phyloP scores from a whole-genome alignment of 2,888 invertebrate species.

The Ditylenchus weischeri region DNA sequence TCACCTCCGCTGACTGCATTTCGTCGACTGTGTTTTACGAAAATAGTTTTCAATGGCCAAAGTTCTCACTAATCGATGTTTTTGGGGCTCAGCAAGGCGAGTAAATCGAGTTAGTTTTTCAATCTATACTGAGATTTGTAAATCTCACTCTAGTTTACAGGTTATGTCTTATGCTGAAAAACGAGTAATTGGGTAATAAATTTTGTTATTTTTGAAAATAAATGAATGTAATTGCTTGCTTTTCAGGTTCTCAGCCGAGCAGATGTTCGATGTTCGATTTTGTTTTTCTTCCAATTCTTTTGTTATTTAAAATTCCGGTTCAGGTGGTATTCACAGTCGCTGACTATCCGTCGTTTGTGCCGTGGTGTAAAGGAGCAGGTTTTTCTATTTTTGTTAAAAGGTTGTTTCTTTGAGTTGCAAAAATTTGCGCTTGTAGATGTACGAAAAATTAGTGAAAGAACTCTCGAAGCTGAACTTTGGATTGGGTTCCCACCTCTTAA shows the following conservation, averaged over 20 bases:
- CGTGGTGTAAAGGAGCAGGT: slow-evolving; percentile 42
- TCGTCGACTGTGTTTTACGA: too few species aligned
- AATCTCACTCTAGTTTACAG: background rate
- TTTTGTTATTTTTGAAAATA: background rate
- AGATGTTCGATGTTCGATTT: background rate
- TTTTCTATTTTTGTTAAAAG: too few species aligned
- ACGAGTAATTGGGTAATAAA: background rate
- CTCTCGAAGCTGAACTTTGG: slow-evolving; percentile 40
- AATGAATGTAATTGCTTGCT: background rate
- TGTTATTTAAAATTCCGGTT: slow-evolving; percentile 24
- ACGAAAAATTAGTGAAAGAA: slow-evolving; percentile 27
- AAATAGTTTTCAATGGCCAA: too few species aligned
- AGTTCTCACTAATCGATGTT: too few species aligned
- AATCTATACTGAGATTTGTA: too few species aligned
- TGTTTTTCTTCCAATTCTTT: background rate
- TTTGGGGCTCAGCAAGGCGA: background rate
- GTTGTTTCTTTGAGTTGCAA: background rate
- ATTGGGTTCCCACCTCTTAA: slow-evolving; percentile 51
- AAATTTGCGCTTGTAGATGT: slow-evolving; percentile 22
- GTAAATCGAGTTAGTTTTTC: background rate
- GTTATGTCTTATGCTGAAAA: slow-evolving; percentile 6
- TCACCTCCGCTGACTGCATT: too few species aligned
- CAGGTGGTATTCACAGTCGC: slow-evolving; percentile 48
- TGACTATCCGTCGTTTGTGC: slow-evolving; percentile 51
- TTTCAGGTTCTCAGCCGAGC: slow-evolving; percentile 6